Evolutionary conservation across 2,888 invertebrate species (phyloP), one percentile per base, ranked within the genome.

Genomic region (Pemphredon lugubris): DNA sequence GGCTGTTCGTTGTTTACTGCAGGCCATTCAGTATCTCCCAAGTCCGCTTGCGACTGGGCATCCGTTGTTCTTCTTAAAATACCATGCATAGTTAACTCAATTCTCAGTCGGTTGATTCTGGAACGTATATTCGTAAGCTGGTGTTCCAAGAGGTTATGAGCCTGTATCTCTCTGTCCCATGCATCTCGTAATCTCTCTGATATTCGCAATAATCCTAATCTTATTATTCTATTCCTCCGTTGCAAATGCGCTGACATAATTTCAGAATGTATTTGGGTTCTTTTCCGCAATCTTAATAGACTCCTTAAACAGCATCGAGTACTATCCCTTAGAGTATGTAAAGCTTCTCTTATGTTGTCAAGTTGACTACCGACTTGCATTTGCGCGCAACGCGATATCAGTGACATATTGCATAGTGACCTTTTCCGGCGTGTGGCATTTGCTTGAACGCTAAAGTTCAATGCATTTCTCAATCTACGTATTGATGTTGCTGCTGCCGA

Each of bases 111-210:
- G 34, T 78, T 73, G 11, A 80, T 80, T 9, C 82, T 76, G 4
- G 75, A 71, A 23, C 66, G 75, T 2, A 73, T 81, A 7, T 65
- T 80, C 0, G 75, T 77, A 9, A 84, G 70, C 14, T 79, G 80
- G 2, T 69, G 61, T 32, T 80, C 77, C 63, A 82, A n/a, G n/a
- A n/a, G n/a, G n/a, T n/a, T n/a, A n/a, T n/a, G n/a, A n/a, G n/a
- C n/a, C n/a, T n/a, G n/a, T n/a, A n/a, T n/a, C n/a, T 63, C n/a
- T 75, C 73, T 3, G 83, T 74, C 44, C 82, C 82, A 7, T 77
- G 65, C 63, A 7, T 71, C 75, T 7, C 77, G 58, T 18, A 80
- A n/a, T n/a, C n/a, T n/a, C n/a, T n/a, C n/a, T n/a, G n/a, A n/a
- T n/a, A n/a, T n/a, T n/a, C n/a, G n/a, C n/a, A n/a, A n/a, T n/a